Evolutionary conservation across 2,888 invertebrate species (phyloP), one percentile per base, ranked within the genome.

Genomic region (Torymus aiolomorphi): DNA sequence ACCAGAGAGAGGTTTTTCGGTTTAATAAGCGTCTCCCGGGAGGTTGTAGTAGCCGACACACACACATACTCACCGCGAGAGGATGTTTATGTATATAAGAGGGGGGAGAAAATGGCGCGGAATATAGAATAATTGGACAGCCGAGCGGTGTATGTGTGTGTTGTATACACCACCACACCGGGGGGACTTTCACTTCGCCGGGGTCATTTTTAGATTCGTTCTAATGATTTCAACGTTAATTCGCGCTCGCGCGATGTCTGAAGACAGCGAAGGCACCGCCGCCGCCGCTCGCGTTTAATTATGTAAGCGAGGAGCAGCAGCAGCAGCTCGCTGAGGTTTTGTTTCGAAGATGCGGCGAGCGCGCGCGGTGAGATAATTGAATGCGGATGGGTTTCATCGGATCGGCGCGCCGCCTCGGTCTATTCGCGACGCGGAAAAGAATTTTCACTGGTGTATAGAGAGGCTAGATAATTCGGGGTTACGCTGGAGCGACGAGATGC

Each of bases 41-140:
- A 57, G 10, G 10, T 16, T 57, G 56, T 0, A 16, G 56, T n/a
- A 8, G 56, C 56, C n/a, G 16, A n/a, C 56, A 16, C 3, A n/a
- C 13, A 16, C 5, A 11, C 3, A 56, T 31, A 5, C 8, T 8
- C 1, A 42, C 8, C 5, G 42, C 5, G 5, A 42, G 24, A 12
- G 12, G 16, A 61, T 72, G 71, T 63, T 12, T 62, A 63, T 62
- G 49, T 11, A 54, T 52, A 51, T 20, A 56, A 11, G 42, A n/a
- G 52, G 42, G 14, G 49, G 83, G 85, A 84, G 85, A 84, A 83
- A 83, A 81, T 80, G 63, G 78, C 79, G 75, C 78, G 72, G 85
- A 82, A 82, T 81, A 76, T 72, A 62, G 66, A 76, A 80, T 80
- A 80, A 80, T 76, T 79, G 81, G 62, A 61, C 69, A 18, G 49